Conservation (phyloP, 2,113 vertebrate species). For the Elephas maximus region DNA sequence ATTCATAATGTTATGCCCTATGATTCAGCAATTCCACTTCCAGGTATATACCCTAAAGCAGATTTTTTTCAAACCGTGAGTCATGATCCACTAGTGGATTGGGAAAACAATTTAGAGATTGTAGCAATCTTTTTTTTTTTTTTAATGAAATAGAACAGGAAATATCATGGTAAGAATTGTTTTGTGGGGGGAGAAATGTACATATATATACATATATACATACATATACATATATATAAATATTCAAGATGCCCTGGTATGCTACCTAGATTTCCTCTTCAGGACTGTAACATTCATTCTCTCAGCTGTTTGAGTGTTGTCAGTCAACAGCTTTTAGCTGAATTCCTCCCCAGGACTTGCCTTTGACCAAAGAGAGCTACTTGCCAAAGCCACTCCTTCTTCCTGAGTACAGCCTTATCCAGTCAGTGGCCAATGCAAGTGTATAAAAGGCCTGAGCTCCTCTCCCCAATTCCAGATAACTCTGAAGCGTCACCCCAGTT, state of each 20-base stretch:
- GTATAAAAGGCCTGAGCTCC: neutral
- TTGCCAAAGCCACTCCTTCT: constrained; percentile 33
- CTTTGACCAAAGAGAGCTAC: neutral
- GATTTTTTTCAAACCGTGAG: neutral
- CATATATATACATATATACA: too few relatives aligned
- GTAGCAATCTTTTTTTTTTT: constrained; percentile 22
- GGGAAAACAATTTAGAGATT: constrained; percentile 38
- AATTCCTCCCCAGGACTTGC: too few relatives aligned
- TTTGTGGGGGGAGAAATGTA: neutral
- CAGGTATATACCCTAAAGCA: neutral
- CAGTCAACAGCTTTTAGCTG: too few relatives aligned
- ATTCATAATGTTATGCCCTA: neutral
- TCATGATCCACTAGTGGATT: constrained; percentile 32
- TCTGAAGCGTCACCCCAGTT: too few relatives aligned
- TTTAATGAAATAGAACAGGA: constrained; percentile 17
- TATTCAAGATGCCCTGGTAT: neutral
- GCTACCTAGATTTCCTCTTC: neutral
- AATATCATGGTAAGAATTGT: neutral
- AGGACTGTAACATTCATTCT: too few relatives aligned
- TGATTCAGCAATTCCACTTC: constrained; percentile 1
- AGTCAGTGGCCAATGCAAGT: constrained; percentile 3
- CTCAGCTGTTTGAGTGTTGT: too few relatives aligned
- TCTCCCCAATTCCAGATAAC: neutral
- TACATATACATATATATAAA: too few relatives aligned
- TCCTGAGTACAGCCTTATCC: neutral